Percentiles rank a stretch among this genome's conserved stretches.
phyloP scores from a whole-genome alignment of 2,797 vertebrate species.

The Poecile montanus region DNA sequence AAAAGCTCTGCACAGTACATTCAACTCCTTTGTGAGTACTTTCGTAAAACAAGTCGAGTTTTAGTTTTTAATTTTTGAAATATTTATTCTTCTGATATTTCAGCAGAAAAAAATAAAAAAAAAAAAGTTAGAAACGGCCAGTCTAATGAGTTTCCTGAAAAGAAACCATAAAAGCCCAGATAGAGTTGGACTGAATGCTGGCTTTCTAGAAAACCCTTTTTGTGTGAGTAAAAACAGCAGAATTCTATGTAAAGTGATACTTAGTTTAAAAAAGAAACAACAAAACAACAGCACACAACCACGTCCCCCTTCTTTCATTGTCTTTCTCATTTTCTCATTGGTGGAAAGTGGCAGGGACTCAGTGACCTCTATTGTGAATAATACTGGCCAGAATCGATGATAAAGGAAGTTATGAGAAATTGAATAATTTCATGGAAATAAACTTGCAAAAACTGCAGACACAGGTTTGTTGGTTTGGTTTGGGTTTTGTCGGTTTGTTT shows the following conservation, averaged over 20 bases:
- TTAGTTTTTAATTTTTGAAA: neutral
- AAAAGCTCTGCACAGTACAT: neutral
- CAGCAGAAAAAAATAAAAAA: neutral
- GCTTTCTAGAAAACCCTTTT: neutral
- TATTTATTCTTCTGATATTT: neutral
- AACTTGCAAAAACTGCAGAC: neutral
- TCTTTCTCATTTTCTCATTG: neutral
- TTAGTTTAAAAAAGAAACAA: neutral
- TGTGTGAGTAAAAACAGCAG: neutral
- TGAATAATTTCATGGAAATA: neutral
- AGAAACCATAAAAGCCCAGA: rapidly evolving
- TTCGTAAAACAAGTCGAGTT: neutral
- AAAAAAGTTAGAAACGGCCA: neutral
- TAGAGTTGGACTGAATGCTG: neutral
- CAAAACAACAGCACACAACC: rapidly evolving
- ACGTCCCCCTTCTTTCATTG: neutral
- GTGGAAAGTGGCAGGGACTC: neutral
- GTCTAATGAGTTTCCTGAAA: neutral
- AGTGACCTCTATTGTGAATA: neutral
- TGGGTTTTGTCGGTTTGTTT: neutral
- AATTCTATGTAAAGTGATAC: neutral
- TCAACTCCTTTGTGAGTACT: neutral
- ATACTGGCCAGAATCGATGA: neutral
- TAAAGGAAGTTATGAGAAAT: neutral
- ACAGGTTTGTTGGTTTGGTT: neutral